A percentile compares a stretch with the other conserved stretches of the same genome.
phyloP scores from a whole-genome alignment of 2,888 invertebrate species.

The Pseudococcus jackbeardsleyi region DNA sequence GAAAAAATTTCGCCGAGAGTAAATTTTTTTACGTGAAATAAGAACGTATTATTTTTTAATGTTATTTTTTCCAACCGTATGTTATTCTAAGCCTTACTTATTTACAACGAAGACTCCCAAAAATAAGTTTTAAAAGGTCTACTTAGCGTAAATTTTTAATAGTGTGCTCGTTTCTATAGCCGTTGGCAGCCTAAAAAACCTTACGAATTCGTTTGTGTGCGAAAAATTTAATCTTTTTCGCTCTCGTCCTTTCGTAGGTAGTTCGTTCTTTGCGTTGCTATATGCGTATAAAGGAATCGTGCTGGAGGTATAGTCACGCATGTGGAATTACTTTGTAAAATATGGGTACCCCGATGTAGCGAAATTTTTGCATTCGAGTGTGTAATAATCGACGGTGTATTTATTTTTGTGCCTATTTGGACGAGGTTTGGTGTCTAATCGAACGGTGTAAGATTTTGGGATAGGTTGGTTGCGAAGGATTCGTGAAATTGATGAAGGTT shows the following conservation, averaged over 20 bases:
- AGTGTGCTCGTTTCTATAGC: not conserved
- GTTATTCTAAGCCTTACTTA: not conserved
- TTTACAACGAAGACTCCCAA: not conserved
- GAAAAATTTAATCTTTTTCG: conserved; percentile 34
- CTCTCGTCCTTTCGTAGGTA: not conserved
- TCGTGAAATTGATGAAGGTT: too few relatives aligned
- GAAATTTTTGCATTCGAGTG: conserved; percentile 1
- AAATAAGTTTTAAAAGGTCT: conserved; percentile 16
- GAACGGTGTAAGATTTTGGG: too few relatives aligned
- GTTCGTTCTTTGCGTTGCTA: too few relatives aligned
- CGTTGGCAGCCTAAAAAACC: not conserved
- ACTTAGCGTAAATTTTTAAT: conserved; percentile 44
- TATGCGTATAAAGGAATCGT: not conserved
- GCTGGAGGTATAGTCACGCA: not conserved
- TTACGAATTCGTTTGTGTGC: conserved; percentile 4
- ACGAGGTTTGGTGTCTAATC: not conserved
- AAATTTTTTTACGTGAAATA: not conserved
- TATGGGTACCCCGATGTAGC: not conserved
- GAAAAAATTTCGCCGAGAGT: not conserved
- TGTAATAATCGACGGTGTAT: not conserved
- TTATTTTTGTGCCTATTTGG: not conserved
- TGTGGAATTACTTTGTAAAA: not conserved
- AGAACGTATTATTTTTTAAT: not conserved
- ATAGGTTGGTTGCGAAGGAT: too few relatives aligned
- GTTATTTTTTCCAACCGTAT: not conserved